phyloP scores from a whole-genome alignment of 2,797 vertebrate species.

The Uromys caudimaculatus region DNA sequence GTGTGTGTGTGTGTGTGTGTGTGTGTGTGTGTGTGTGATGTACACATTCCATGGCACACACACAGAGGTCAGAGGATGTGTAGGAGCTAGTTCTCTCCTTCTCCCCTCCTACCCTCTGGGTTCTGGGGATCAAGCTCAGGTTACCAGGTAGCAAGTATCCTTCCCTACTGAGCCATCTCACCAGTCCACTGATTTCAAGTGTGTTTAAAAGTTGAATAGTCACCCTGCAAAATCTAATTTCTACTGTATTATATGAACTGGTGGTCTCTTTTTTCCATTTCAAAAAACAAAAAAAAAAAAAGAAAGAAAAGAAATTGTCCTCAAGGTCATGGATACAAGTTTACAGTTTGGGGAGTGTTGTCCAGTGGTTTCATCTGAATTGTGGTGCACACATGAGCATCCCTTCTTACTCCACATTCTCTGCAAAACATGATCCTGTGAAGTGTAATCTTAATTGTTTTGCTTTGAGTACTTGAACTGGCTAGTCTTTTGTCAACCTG shows the following conservation, averaged over 20 bases:
- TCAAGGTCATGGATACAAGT: neutral
- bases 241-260: neutral
- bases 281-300: neutral
- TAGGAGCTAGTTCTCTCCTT: neutral
- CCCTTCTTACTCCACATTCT: neutral
- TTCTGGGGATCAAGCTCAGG: neutral
- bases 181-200: neutral
- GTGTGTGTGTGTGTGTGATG: neutral
- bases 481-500: neutral
- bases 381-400: neutral
- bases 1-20: neutral
- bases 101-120: too few species aligned
- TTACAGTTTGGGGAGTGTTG: neutral
- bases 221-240: neutral
- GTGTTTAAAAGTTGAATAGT: constrained; percentile 37
- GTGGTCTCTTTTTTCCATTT: neutral
- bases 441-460: neutral
- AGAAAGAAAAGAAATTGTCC: neutral
- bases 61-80: neutral
- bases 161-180: neutral
- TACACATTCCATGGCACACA: too few species aligned
- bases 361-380: neutral
- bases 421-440: neutral
- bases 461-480: neutral
- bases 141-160: neutral